Evolutionary conservation across 2,113 vertebrate genomes (phyloP), one percentile per base, ranked within the genome.

Genomic region (Pseudorasbora parva): DNA sequence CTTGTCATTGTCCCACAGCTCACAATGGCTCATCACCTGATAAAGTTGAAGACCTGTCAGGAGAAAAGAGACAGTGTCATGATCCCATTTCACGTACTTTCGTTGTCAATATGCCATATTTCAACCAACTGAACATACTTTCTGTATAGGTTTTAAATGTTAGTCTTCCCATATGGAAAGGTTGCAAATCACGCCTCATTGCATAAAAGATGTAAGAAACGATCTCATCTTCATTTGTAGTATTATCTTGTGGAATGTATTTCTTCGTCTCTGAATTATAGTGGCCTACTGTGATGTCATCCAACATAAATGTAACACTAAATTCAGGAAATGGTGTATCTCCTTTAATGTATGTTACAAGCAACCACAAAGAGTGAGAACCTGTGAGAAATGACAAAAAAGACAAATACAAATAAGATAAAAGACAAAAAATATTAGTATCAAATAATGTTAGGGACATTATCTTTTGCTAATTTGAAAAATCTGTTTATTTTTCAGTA

Each of bases 1-100:
- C 9, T 56, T n/a, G 25, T 78, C 81, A 66, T 43, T 33, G n/a
- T 81, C 59, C 43, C 33, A 12, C 25, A 62, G 69, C 12, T 47
- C 71, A 68, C 85, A 86, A 14, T 25, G 33, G 23, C 9, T 37
- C 30, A 33, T 37, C 17, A 21, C 33, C 17, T 79, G 85, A 45
- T 72, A 25, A 25, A 49, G n/a, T 7, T 45, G 21, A 57, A 25
- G 12, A 43, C 51, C 68, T 74, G 14, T 9, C 59, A 79, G 17
- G n/a, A n/a, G n/a, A n/a, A n/a, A 7, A 21, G 6, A 54, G 17
- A 56, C 2, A 43, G 8, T 8, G 17, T 56, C 54, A 19, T 15
- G 6, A 37, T 41, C 41, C 8, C 17, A n/a, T n/a, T 17, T 19
- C 25, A 64, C 15, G 14, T 4, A 51, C 14, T 51, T 1, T 19